Evolutionary conservation across 2,888 invertebrate species (phyloP).

Genomic region (Macroteleia sp.): DNA sequence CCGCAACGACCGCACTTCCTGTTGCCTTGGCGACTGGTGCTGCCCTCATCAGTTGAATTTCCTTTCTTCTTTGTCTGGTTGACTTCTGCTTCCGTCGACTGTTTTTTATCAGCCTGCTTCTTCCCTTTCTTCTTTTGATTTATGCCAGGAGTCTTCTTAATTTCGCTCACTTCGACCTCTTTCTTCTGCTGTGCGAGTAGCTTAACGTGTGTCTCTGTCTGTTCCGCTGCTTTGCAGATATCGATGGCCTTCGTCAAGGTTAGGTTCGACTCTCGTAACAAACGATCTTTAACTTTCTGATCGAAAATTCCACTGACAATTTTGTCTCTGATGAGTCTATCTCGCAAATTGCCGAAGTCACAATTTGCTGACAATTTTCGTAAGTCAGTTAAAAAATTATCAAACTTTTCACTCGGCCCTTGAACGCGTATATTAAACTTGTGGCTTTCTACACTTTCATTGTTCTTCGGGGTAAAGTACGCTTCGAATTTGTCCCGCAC

Average conservation of each 20-base stretch:
- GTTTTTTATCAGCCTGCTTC: too few species aligned
- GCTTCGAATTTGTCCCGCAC: constrained; percentile 60
- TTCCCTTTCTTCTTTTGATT: too few species aligned
- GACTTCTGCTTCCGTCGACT: background rate
- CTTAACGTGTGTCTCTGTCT: constrained; percentile 55
- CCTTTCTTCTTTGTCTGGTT: background rate
- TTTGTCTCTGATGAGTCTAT: constrained; percentile 66
- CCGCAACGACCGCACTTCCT: constrained; percentile 20
- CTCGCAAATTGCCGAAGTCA: constrained; percentile 63
- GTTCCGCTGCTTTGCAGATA: constrained; percentile 62
- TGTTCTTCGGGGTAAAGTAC: background rate
- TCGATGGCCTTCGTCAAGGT: constrained; percentile 45
- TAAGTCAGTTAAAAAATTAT: constrained; percentile 64
- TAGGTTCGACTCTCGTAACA: constrained; percentile 63
- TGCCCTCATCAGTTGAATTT: background rate
- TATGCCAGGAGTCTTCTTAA: background rate
- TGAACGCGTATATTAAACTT: constrained; percentile 11
- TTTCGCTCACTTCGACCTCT: background rate
- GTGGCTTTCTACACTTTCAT: constrained; percentile 5
- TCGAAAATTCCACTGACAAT: constrained; percentile 64
- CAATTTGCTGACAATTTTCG: constrained; percentile 63
- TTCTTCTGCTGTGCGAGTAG: background rate
- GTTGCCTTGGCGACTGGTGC: background rate
- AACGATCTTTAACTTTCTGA: constrained; percentile 51
- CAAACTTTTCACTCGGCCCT: constrained; percentile 57